Conservation (phyloP, 2,797 vertebrate genomes). For the Mormyrus hasselquistii region DNA sequence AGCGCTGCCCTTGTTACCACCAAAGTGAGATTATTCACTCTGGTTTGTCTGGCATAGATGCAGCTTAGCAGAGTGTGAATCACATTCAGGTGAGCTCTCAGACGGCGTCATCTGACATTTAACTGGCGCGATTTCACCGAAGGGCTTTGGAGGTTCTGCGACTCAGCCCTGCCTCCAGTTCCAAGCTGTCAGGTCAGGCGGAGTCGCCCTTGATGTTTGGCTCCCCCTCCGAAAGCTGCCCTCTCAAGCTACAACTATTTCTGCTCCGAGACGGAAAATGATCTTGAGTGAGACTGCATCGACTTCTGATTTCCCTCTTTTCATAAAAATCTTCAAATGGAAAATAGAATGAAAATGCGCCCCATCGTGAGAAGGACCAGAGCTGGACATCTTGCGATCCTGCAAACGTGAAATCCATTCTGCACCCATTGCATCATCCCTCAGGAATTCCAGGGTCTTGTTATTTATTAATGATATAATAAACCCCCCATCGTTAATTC, state of each 20-base stretch:
- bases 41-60: background rate
- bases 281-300: background rate
- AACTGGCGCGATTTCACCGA: background rate
- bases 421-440: background rate
- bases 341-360: background rate
- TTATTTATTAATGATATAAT: background rate
- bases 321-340: background rate
- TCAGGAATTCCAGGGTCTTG: background rate
- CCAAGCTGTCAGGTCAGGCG: background rate
- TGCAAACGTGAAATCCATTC: background rate
- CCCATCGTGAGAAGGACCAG: background rate
- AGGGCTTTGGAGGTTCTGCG: background rate
- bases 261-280: background rate
- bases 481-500: background rate
- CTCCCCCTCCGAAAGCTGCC: background rate
- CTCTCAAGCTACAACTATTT: background rate
- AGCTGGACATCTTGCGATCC: background rate
- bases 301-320: background rate
- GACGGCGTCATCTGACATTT: background rate
- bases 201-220: background rate
- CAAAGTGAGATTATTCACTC: background rate
- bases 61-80: background rate
- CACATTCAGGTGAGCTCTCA: background rate
- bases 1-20: background rate
- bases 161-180: background rate